A percentile compares a stretch with the other conserved stretches of the same genome.
Conservation (phyloP, 2,797 vertebrate species). For the Cichlasoma orientale region DNA sequence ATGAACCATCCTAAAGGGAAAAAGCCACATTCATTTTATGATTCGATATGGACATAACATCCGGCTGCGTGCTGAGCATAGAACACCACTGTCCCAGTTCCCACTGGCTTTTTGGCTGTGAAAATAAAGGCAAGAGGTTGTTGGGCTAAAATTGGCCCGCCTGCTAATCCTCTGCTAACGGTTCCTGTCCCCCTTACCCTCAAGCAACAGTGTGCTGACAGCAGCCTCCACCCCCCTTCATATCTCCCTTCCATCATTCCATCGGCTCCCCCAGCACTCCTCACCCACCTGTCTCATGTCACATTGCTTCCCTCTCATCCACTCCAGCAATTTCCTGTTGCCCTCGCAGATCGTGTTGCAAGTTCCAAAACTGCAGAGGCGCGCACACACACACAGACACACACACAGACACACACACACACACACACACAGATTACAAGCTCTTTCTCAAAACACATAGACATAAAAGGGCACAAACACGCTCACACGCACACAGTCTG, state of each 20-base stretch:
- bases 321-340: slow-evolving; percentile 91
- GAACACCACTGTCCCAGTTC: slow-evolving; percentile 39
- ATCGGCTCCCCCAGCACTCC: neutral
- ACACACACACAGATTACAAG: neutral
- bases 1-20: slow-evolving; percentile 11
- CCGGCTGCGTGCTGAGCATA: neutral
- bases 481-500: slow-evolving; percentile 17
- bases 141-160: slow-evolving; percentile 82
- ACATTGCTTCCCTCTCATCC: slow-evolving; percentile 62
- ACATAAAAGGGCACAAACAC: slow-evolving; percentile 10
- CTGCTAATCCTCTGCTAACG: slow-evolving; percentile 86
- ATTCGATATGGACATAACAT: slow-evolving; percentile 6
- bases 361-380: slow-evolving; percentile 74
- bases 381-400: slow-evolving; percentile 12
- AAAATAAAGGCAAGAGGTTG: slow-evolving; percentile 69
- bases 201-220: slow-evolving; percentile 76
- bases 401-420: slow-evolving; percentile 19
- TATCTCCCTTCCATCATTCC: slow-evolving; percentile 16
- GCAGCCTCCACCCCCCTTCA: slow-evolving; percentile 80
- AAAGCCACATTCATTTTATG: slow-evolving; percentile 12
- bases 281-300: slow-evolving; percentile 72
- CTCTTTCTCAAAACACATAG: slow-evolving; percentile 7
- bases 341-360: slow-evolving; percentile 87
- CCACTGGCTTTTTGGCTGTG: slow-evolving; percentile 36
- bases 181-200: slow-evolving; percentile 88